phyloP scores from a whole-genome alignment of 1,140 invertebrate species.

The Colletes gigas region DNA sequence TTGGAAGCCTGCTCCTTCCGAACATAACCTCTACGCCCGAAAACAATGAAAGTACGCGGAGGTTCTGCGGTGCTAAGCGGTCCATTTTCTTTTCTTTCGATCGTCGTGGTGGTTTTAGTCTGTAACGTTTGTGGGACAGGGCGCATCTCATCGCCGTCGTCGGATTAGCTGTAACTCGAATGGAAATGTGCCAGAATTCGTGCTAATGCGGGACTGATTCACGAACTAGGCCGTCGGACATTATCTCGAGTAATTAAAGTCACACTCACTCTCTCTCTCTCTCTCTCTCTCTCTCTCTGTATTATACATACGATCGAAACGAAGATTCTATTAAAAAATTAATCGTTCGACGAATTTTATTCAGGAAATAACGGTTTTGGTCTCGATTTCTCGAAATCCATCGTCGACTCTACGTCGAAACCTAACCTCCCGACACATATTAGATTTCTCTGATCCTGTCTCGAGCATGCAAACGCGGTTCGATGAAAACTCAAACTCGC shows the following conservation, averaged over 20 bases:
- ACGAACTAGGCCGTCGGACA: slow-evolving; percentile 31
- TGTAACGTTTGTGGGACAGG: not conserved
- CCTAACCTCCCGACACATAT: no score
- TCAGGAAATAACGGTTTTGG: no score
- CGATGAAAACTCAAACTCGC: slow-evolving; percentile 36
- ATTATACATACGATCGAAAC: no score
- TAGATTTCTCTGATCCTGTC: slow-evolving; percentile 50
- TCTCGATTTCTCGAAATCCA: no score
- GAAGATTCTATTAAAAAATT: no score
- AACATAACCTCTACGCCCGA: no score
- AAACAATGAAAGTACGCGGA: no score
- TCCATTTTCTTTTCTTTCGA: no score
- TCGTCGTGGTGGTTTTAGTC: not conserved
- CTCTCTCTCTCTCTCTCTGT: not conserved
- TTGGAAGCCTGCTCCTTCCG: no score
- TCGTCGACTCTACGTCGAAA: no score
- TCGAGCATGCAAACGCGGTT: slow-evolving; percentile 16
- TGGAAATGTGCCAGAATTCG: slow-evolving; percentile 41
- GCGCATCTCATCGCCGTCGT: not conserved
- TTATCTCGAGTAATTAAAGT: slow-evolving; percentile 42
- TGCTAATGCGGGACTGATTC: slow-evolving; percentile 36
- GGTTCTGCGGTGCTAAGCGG: no score
- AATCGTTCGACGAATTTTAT: no score
- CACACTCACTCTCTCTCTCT: not conserved
- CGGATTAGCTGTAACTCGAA: slow-evolving; percentile 26